Conservation (phyloP, 2,888 invertebrate species). For the Melanostoma mellinum region DNA sequence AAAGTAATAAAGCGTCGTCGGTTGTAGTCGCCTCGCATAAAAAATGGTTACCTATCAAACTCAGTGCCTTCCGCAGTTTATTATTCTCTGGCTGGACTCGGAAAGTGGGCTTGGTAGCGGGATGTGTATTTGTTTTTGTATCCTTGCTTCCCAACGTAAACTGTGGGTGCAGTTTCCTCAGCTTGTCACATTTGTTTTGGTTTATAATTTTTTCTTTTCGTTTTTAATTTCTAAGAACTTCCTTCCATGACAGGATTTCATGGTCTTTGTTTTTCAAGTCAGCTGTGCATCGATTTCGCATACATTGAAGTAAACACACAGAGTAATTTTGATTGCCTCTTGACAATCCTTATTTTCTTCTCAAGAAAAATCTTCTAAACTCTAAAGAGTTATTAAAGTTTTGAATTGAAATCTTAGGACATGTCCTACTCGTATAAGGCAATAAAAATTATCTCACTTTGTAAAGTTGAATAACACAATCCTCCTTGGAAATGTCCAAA, state of each 20-base stretch:
- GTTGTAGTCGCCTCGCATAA: conserved; percentile 64
- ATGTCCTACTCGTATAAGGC: conserved; percentile 34
- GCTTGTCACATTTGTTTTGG: conserved; percentile 71
- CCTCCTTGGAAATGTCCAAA: conserved; percentile 46
- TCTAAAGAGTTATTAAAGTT: conserved; percentile 13
- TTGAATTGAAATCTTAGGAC: conserved; percentile 31
- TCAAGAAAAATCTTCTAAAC: neutral
- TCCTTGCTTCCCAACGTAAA: conserved; percentile 24
- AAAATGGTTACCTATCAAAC: conserved; percentile 73
- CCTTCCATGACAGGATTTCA: conserved; percentile 16
- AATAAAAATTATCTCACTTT: conserved; percentile 45
- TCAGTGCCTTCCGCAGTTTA: conserved; percentile 69
- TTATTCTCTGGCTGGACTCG: conserved; percentile 35
- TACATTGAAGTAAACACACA: conserved; percentile 34
- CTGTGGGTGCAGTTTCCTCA: conserved; percentile 59
- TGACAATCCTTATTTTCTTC: neutral
- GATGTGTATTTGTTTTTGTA: neutral
- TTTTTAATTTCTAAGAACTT: conserved; percentile 44
- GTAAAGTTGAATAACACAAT: conserved; percentile 19
- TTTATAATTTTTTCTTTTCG: conserved; percentile 53
- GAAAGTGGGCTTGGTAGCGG: neutral
- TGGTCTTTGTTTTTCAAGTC: conserved; percentile 33
- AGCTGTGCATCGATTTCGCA: conserved; percentile 57
- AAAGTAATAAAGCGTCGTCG: conserved; percentile 71
- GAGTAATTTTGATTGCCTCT: conserved; percentile 53